Conservation (phyloP, 2,113 vertebrate genomes). For the Corythoichthys haematopterus region DNA sequence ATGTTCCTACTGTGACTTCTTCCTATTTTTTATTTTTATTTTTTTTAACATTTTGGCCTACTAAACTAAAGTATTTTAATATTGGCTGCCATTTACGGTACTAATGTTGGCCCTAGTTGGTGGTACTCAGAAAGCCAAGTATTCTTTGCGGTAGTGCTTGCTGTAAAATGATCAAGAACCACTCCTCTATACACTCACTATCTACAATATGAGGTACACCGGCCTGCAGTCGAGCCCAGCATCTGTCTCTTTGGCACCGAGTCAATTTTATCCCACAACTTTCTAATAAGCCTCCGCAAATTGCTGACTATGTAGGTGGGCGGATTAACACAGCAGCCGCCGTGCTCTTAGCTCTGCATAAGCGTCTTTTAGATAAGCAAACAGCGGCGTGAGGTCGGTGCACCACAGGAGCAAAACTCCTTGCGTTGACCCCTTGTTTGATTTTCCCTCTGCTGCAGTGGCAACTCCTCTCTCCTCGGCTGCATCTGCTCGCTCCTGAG, state of each 20-base stretch:
- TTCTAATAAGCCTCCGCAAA: slow-evolving; percentile 54
- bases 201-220: not conserved
- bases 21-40: no score
- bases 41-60: no score
- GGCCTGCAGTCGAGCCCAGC: not conserved
- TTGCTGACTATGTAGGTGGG: slow-evolving; percentile 44
- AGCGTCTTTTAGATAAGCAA: slow-evolving; percentile 59
- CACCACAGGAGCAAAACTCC: slow-evolving; percentile 26
- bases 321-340: slow-evolving; percentile 41
- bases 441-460: slow-evolving; percentile 49
- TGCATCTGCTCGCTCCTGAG: slow-evolving; percentile 50
- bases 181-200: not conserved
- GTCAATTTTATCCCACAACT: slow-evolving; percentile 42
- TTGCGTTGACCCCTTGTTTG: slow-evolving; percentile 32
- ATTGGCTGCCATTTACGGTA: no score
- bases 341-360: slow-evolving; percentile 29
- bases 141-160: no score
- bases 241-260: slow-evolving; percentile 6
- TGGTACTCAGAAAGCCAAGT: no score
- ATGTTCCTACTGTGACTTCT: no score
- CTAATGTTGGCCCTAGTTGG: no score
- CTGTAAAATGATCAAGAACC: no score
- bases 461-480: slow-evolving; percentile 30
- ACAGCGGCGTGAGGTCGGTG: slow-evolving; percentile 3
- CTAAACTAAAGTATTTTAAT: no score